A percentile compares a stretch with the other conserved stretches of the same genome.
Evolutionary conservation across 2,113 vertebrate species (phyloP).

Genomic region (Menura novaehollandiae): DNA sequence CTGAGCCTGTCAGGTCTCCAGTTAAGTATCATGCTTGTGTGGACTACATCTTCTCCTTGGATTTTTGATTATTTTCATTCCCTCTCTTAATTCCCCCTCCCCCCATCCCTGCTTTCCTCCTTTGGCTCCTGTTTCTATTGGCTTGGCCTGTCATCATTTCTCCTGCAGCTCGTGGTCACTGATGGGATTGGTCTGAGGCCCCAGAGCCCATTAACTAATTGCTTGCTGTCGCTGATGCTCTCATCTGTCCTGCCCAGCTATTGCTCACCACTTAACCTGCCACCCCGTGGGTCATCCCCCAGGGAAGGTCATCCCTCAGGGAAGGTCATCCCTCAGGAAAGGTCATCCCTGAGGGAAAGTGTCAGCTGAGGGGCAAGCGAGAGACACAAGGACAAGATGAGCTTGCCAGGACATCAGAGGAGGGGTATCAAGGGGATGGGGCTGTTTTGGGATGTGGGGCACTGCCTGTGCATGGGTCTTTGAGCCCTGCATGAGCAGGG

Average conservation of each 20-base stretch:
- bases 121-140: not conserved
- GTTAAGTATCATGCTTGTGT: not conserved
- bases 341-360: not conserved
- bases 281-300: not conserved
- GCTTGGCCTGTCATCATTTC: conserved; percentile 1
- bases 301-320: too few relatives aligned
- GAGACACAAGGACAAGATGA: not conserved
- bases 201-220: conserved; percentile 61
- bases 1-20: not conserved
- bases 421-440: rapidly evolving
- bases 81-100: not conserved
- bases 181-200: conserved; percentile 38
- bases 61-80: not conserved
- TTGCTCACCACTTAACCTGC: conserved; percentile 21
- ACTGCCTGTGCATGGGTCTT: not conserved
- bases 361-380: not conserved
- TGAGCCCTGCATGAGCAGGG: not conserved
- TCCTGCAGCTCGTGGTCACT: not conserved
- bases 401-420: not conserved
- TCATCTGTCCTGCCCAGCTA: not conserved
- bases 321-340: not conserved
- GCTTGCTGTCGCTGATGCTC: conserved; percentile 5
- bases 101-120: not conserved
- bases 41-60: not conserved
- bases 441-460: not conserved